phyloP scores from a whole-genome alignment of 2,797 vertebrate species.

The Choloepus didactylus region DNA sequence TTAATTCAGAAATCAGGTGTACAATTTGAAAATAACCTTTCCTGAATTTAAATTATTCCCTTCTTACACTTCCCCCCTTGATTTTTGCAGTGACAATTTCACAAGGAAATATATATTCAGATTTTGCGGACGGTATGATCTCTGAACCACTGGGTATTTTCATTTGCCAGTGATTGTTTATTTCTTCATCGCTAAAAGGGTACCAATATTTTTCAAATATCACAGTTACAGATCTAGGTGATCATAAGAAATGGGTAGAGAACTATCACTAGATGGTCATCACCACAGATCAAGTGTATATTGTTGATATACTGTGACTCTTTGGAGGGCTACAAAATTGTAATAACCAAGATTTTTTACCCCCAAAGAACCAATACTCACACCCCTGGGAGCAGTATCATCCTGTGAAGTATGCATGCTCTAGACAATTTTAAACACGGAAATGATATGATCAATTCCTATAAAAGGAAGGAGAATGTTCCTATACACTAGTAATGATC shows the following conservation, averaged over 20 bases:
- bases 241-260: not conserved
- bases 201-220: not conserved
- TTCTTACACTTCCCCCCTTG: not conserved
- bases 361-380: not conserved
- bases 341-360: too few relatives aligned
- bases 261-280: not conserved
- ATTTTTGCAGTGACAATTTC: not conserved
- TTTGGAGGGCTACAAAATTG: too few relatives aligned
- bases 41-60: not conserved
- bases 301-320: too few relatives aligned
- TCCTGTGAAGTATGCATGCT: not conserved
- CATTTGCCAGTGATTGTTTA: not conserved
- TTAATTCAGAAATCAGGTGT: not conserved
- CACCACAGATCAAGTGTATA: too few relatives aligned
- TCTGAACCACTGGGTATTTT: not conserved
- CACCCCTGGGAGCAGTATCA: not conserved
- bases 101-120: not conserved
- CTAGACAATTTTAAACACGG: not conserved
- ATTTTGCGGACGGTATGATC: not conserved
- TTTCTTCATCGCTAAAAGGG: not conserved
- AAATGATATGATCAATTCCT: not conserved
- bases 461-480: not conserved
- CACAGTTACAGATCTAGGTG: not conserved
- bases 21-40: not conserved
- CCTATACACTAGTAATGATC: too few relatives aligned